Evolutionary conservation across 1,140 invertebrate species (phyloP).

Genomic region (Liolophura sinensis): DNA sequence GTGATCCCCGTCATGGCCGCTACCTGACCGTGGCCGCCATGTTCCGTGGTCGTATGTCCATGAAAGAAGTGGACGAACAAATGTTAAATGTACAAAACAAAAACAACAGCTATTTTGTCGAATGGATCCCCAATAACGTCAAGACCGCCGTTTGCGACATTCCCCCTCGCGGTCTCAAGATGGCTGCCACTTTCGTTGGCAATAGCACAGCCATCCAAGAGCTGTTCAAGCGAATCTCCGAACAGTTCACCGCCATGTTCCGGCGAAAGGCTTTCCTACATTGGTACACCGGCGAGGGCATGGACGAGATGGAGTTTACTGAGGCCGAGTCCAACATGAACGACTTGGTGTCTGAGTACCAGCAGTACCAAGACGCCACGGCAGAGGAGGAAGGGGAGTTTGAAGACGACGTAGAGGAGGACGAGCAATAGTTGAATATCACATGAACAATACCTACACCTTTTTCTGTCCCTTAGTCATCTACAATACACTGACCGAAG

Average conservation of each 20-base stretch:
- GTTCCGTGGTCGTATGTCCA: conserved; percentile 73
- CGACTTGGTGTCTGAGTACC: conserved; percentile 85
- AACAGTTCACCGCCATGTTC: conserved; percentile 78
- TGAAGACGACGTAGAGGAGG: conserved; percentile 64
- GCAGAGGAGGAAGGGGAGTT: conserved; percentile 61
- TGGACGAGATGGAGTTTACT: conserved; percentile 81
- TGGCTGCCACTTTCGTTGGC: conserved; percentile 85
- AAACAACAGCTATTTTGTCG: conserved; percentile 77
- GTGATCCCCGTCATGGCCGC: conserved; percentile 79
- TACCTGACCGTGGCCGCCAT: conserved; percentile 92
- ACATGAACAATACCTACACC: no score
- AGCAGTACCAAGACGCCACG: conserved; percentile 55
- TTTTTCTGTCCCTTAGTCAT: no score
- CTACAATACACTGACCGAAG: no score
- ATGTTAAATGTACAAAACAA: conserved; percentile 84
- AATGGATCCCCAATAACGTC: conserved; percentile 72
- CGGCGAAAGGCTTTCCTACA: conserved; percentile 78
- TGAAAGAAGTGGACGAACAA: conserved; percentile 74
- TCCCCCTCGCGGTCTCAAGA: conserved; percentile 84
- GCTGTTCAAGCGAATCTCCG: conserved; percentile 74
- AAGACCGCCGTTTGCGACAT: conserved; percentile 66
- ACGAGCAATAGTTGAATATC: background rate
- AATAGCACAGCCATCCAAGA: conserved; percentile 75
- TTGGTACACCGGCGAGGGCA: conserved; percentile 82
- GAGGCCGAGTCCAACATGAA: conserved; percentile 81